Base-by-base conservation (phyloP, 1,140 invertebrate species). In the Euglossa dilemma region DNA sequence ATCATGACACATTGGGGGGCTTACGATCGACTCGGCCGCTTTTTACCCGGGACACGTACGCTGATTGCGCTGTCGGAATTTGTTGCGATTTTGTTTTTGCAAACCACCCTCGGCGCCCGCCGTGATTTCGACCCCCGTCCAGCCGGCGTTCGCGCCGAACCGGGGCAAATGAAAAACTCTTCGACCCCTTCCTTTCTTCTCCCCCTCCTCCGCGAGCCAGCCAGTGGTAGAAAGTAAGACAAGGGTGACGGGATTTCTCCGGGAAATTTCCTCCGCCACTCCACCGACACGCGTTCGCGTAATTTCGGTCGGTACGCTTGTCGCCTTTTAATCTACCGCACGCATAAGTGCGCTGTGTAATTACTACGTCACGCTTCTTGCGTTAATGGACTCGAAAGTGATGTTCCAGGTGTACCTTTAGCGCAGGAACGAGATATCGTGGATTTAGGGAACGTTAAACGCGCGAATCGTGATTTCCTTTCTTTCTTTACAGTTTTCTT, bases 1-100 rank as follows among this genome's bases (percentile, higher is more conserved):
- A 81, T 81, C 80, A 75, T 81, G 80, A 81, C 72, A 73, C 61
- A 81, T 81, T 47, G 79, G 71, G 61, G 71, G 52, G 80, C 80
- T 75, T 75, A 81, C 61, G 52, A 64, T 81, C 70, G 47, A 66
- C 72, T 81, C 43, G 45, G 20, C 11, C 25, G 45, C 43, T 73
- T 81, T 81, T 81, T 66, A 12, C 9, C 52, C 43, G 2, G 52
- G 20, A 67, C 25, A 47, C 56, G n/a, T 75, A 43, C 7, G 52
- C 52, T 66, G 76, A 78, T 67, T 69, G 52, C 36, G n/a, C 50
- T 36, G 9, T 8, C 52, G 25, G 11, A 75, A 66, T 81, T 81
- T 67, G 61, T 73, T 54, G 59, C 72, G n/a, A 56, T 56, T 56
- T 81, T 56, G 36, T 64, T 81, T 81, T 74, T 23, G 43, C 25